A percentile compares a stretch with the other conserved stretches of the same genome.
phyloP scores from a whole-genome alignment of 35 echinoderm and acorn worm species.

The Chiridota heheva region DNA sequence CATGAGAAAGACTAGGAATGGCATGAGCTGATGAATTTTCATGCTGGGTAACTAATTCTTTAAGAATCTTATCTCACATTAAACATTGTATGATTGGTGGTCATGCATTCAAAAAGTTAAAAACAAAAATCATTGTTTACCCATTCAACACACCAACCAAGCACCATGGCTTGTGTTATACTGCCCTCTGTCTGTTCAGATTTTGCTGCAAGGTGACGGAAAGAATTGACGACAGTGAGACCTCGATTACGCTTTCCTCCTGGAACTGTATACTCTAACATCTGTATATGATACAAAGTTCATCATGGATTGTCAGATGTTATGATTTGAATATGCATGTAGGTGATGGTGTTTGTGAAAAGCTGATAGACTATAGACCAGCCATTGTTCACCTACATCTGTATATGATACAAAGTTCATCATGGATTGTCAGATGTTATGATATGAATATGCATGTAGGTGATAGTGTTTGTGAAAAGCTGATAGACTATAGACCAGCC shows the following conservation, averaged over 20 bases:
- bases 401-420: not conserved
- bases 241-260: constrained; percentile 88
- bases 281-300: constrained; percentile 41
- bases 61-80: no score
- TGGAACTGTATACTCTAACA: constrained; percentile 77
- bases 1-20: no score
- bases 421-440: not conserved
- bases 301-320: not conserved
- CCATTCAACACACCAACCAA: constrained; percentile 97
- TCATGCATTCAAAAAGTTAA: not conserved
- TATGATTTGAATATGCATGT: not conserved
- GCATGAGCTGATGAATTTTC: no score
- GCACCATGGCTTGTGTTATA: constrained; percentile 69
- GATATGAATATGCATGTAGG: not conserved
- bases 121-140: constrained; percentile 24
- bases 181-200: constrained; percentile 64
- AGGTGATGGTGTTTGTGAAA: not conserved
- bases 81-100: no score
- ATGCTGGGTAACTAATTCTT: no score
- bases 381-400: not conserved
- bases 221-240: constrained; percentile 69
- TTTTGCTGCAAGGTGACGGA: constrained; percentile 50
- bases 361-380: not conserved
- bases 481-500: no score
- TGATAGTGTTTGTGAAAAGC: no score